Conservation (phyloP, 2,888 invertebrate species). For the Galeruca laticollis region DNA sequence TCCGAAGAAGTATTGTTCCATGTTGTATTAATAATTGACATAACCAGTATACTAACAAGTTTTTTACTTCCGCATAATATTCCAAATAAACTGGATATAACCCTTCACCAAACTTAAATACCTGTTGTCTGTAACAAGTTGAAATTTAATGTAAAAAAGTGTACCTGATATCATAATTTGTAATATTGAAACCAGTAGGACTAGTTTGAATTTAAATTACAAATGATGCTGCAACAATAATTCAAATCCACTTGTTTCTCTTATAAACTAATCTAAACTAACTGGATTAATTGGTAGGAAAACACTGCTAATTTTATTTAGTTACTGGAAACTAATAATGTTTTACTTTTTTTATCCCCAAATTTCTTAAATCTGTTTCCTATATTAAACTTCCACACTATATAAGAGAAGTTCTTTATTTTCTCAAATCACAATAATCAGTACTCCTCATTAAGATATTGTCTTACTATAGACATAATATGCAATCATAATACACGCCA, state of each 20-base stretch:
- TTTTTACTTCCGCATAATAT: background rate
- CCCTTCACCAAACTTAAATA: conserved; percentile 3
- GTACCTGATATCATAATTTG: conserved; percentile 14
- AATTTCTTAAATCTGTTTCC: no score
- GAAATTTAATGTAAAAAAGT: conserved; percentile 19
- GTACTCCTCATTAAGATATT: no score
- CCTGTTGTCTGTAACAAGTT: conserved; percentile 22
- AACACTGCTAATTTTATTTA: background rate
- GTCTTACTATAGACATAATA: no score
- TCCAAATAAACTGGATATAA: background rate
- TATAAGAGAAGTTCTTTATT: no score
- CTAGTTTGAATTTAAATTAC: conserved; percentile 22
- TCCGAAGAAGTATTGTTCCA: no score
- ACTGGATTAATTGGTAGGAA: conserved; percentile 5
- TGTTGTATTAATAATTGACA: background rate
- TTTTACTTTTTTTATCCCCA: no score
- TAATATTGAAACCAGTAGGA: conserved; percentile 19
- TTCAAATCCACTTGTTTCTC: conserved; percentile 9
- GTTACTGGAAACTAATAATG: background rate
- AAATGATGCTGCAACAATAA: conserved; percentile 6
- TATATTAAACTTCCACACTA: no score
- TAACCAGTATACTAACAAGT: background rate
- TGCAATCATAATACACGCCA: no score
- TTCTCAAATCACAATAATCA: no score
- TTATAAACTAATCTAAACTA: background rate